These are phyloP conservation scores for Scaptomyza cyrtandrae DNA, from an alignment of 2,888 invertebrate species.

Conservation along the genomic window DNA sequence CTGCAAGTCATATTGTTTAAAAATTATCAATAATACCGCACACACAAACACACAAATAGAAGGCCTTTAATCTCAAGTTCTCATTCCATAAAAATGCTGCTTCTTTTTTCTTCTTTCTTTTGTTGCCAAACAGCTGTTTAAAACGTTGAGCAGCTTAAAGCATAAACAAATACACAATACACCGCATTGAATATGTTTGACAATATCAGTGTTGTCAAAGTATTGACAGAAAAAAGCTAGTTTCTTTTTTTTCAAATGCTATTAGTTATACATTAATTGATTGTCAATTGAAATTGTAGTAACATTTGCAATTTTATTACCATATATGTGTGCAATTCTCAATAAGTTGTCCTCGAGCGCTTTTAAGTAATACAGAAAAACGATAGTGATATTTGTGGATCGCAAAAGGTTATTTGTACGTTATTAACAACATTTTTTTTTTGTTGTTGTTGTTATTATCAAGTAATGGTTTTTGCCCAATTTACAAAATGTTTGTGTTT, in stretches of 20 bases:
- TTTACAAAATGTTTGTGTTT: no score
- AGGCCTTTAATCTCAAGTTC: neutral
- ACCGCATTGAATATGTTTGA: neutral
- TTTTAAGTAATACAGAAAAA: neutral
- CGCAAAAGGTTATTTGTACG: neutral
- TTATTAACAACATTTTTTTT: no score
- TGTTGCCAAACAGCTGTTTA: conserved; percentile 13
- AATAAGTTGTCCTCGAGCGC: neutral
- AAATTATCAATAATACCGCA: no score
- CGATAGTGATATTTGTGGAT: neutral
- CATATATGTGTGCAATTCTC: neutral
- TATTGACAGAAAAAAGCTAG: neutral
- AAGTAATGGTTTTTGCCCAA: no score
- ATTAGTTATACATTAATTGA: no score
- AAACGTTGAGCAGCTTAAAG: neutral
- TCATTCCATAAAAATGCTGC: neutral
- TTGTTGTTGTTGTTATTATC: no score
- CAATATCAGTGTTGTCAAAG: neutral
- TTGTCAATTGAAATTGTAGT: no score
- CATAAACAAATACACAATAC: neutral
- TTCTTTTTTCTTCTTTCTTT: neutral
- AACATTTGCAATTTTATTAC: no score
- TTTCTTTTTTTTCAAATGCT: neutral
- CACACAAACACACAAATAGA: neutral
- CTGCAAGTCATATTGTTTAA: no score